These are phyloP conservation scores for Mellivora capensis DNA, from an alignment of 2,113 vertebrate genomes.

Conservation along the genomic window DNA sequence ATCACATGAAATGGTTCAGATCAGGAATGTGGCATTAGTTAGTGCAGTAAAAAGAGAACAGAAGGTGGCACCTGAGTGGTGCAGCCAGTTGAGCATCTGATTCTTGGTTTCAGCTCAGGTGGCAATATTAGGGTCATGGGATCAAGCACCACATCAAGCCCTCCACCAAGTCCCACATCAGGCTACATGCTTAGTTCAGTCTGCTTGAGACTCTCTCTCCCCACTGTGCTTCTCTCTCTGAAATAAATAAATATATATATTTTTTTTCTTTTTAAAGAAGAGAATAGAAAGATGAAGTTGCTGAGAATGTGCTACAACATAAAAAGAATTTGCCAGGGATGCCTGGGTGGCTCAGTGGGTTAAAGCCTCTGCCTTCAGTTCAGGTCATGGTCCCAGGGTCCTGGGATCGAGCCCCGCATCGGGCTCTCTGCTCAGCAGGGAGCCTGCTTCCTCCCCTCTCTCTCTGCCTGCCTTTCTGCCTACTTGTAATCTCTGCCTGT, in stretches of 20 bases:
- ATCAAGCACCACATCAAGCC: not conserved
- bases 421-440: too few species aligned
- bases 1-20: not conserved
- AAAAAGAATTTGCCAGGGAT: not conserved
- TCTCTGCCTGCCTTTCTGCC: too few species aligned
- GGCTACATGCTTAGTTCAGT: not conserved
- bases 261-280: not conserved
- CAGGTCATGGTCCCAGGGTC: too few species aligned
- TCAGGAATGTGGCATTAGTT: not conserved
- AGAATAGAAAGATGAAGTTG: not conserved
- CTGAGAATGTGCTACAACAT: not conserved
- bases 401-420: too few species aligned
- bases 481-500: too few species aligned
- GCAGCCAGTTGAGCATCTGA: not conserved
- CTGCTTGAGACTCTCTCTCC: not conserved
- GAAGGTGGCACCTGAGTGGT: not conserved
- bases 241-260: not conserved
- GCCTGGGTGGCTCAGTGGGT: too few species aligned
- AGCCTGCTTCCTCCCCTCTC: too few species aligned
- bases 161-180: not conserved
- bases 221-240: not conserved
- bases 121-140: not conserved
- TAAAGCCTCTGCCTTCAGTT: too few species aligned
- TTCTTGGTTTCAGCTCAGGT: not conserved
- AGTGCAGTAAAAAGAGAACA: not conserved